These are phyloP conservation scores for Yponomeuta malinellus DNA, from an alignment of 2,888 invertebrate species.

Conservation along the genomic window DNA sequence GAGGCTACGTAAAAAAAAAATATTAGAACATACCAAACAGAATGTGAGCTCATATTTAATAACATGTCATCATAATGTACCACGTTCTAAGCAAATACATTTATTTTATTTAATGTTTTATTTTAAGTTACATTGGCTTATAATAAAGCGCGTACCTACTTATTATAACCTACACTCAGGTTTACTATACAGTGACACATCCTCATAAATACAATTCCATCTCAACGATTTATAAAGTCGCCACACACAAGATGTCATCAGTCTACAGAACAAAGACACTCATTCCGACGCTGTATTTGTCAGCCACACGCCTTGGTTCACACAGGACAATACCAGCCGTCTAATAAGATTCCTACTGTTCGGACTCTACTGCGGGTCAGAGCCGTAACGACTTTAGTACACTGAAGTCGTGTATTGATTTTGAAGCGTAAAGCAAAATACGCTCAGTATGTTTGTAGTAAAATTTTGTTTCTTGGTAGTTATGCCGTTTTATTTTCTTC, in stretches of 20 bases:
- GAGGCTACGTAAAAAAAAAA: too few species aligned
- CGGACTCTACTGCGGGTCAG: conserved; percentile 16
- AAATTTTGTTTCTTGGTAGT: neutral
- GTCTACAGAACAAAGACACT: conserved; percentile 19
- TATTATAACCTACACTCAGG: too few species aligned
- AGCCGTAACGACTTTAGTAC: neutral
- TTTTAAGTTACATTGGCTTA: too few species aligned
- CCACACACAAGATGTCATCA: conserved; percentile 17
- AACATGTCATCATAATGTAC: too few species aligned
- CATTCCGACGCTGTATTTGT: conserved; percentile 31
- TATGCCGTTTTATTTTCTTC: neutral
- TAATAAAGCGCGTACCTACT: too few species aligned
- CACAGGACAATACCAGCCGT: conserved; percentile 26
- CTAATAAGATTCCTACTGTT: conserved; percentile 42
- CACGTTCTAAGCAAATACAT: too few species aligned
- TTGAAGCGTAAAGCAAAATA: neutral
- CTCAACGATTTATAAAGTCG: conserved; percentile 19
- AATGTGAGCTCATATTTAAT: too few species aligned
- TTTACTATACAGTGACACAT: too few species aligned
- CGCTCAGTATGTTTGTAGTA: neutral
- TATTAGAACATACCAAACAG: too few species aligned
- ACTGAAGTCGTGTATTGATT: neutral
- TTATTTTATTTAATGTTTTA: too few species aligned
- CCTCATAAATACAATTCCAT: neutral
- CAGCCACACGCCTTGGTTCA: conserved; percentile 35